A percentile compares a stretch with the other conserved stretches of the same genome.
Evolutionary conservation across 1,140 invertebrate genomes (phyloP).

Genomic region (Chelonus insularis): DNA sequence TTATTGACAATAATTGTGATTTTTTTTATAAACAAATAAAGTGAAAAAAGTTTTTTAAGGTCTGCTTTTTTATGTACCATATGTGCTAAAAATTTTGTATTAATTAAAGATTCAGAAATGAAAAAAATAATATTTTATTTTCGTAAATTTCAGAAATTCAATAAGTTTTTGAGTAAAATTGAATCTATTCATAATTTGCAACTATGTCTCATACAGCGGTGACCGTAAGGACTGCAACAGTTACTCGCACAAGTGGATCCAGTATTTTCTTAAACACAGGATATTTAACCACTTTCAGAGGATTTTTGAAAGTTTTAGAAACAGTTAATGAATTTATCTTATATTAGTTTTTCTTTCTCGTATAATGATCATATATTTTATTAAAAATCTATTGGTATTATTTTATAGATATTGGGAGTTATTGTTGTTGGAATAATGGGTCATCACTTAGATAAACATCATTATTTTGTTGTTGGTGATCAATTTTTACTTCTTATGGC

Average conservation of each 20-base stretch:
- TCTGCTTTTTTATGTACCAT: too few species aligned
- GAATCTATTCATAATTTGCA: neutral
- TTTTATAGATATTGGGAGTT: conserved; percentile 73
- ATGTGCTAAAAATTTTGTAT: too few species aligned
- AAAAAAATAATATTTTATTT: too few species aligned
- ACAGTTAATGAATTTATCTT: conserved; percentile 65
- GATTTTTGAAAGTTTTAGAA: conserved; percentile 73
- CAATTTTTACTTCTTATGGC: conserved; percentile 76
- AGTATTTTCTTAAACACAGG: conserved; percentile 76
- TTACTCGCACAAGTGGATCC: conserved; percentile 72
- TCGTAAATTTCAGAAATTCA: conserved; percentile 13
- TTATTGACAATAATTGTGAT: too few species aligned
- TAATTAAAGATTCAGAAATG: too few species aligned
- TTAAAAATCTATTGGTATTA: conserved; percentile 10
- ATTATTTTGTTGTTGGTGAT: conserved; percentile 50
- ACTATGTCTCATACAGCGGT: conserved; percentile 77
- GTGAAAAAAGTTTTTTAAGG: too few species aligned
- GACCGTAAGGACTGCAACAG: conserved; percentile 77
- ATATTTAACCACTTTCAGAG: conserved; percentile 72
- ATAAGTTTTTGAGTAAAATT: neutral
- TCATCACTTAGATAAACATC: conserved; percentile 61
- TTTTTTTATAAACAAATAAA: too few species aligned
- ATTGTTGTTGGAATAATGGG: conserved; percentile 71
- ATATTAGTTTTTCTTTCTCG: neutral
- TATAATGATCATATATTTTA: neutral